These are phyloP conservation scores for Pyrocoelia pectoralis DNA, from an alignment of 2,888 invertebrate species.

Conservation along the genomic window DNA sequence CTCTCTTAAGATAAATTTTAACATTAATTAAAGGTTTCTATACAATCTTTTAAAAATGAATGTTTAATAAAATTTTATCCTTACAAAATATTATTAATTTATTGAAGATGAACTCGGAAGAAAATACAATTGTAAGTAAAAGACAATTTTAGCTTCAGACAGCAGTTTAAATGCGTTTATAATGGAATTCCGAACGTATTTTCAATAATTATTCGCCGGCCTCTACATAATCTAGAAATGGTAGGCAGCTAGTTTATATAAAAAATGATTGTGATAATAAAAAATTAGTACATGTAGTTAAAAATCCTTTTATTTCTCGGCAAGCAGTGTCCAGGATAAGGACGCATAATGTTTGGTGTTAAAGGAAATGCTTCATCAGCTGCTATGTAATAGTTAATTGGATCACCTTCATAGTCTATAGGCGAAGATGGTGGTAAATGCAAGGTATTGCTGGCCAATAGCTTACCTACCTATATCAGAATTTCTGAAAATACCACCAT, in stretches of 20 bases:
- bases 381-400: slow-evolving; percentile 18
- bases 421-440: slow-evolving; percentile 4
- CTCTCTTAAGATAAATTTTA: no score
- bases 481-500: slow-evolving; percentile 13
- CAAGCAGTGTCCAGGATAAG: slow-evolving; percentile 4
- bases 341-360: slow-evolving; percentile 6
- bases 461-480: slow-evolving; percentile 1
- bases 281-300: not conserved
- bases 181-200: slow-evolving; percentile 3
- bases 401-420: slow-evolving; percentile 12
- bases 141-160: no score
- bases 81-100: no score
- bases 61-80: no score
- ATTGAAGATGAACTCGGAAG: no score
- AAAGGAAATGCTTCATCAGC: slow-evolving; percentile 22
- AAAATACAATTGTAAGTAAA: no score
- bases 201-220: slow-evolving; percentile 4
- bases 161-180: no score
- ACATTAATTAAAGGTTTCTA: no score
- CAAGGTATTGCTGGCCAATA: not conserved
- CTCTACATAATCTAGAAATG: slow-evolving; percentile 9
- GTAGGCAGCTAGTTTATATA: not conserved
- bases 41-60: no score
- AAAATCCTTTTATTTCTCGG: slow-evolving; percentile 7
- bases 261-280: not conserved